Evolutionary conservation across 2,888 invertebrate genomes (phyloP), one percentile per base, ranked within the genome.

Genomic region (Seira musarum): DNA sequence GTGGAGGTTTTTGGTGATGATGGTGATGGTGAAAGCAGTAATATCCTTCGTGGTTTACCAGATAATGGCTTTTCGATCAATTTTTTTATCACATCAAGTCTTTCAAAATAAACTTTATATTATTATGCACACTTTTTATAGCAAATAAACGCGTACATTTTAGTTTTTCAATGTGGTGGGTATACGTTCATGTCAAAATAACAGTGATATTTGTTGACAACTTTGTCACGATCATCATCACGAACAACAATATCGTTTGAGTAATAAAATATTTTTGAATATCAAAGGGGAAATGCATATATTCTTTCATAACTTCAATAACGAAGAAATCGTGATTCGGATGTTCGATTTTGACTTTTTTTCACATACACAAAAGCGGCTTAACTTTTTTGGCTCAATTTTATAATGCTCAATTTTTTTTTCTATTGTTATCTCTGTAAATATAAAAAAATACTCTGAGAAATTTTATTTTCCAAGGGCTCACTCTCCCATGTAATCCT

Each of bases 61-160:
- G 8, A 30, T 8, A 53, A 53, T 53, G 17, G 53, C 53, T 53
- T 53, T 53, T 53, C 53, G 53, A 53, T 53, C 53, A 53, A 53
- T 53, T 53, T 53, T 53, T 53, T 53, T 53, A 8, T 53, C 3
- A 30, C 8, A 30, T 30, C 8, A 13, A 8, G 53, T 3, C 53
- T 53, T 53, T 53, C 17, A 53, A 53, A 53, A 5, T 30, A 30
- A 30, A 30, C 8, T 5, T 2, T 30, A 30, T 2, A 30, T 2
- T 2, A 30, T 2, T 30, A 30, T 30, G 30, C 30, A 30, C 8
- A 30, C 3, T 30, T 30, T 8, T 30, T 30, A 5, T 17, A 8
- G 13, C 53, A 15, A n/a, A 15, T 53, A n/a, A n/a, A 17, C 17
- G 13, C 53, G 53, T 53, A 53, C 30, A 30, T 2, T 30, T 30